phyloP scores from a whole-genome alignment of 2,888 invertebrate genomes.

The Drosophila pullipes region DNA sequence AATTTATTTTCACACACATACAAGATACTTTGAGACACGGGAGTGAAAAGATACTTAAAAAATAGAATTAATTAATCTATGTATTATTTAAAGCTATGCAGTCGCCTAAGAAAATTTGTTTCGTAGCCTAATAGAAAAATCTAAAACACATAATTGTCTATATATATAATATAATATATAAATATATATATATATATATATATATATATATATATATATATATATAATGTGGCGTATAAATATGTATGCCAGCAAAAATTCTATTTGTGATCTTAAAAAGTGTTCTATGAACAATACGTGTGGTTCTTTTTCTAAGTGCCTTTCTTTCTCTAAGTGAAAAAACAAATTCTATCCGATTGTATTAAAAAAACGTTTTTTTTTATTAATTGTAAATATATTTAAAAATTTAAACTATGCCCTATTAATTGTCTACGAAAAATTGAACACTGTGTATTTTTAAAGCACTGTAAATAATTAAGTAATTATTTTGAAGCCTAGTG shows the following conservation, averaged over 20 bases:
- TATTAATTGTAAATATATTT: too few relatives aligned
- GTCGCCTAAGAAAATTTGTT: slow-evolving; percentile 2
- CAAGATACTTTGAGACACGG: slow-evolving; percentile 86
- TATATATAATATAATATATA: not conserved
- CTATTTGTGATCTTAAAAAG: not conserved
- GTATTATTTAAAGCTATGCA: slow-evolving; percentile 2
- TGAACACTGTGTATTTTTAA: not conserved
- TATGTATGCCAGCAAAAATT: not conserved
- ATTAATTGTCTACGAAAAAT: not conserved
- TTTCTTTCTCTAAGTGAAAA: not conserved
- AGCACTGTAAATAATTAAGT: not conserved
- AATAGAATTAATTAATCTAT: slow-evolving; percentile 22
- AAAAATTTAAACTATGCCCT: not conserved
- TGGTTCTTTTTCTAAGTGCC: not conserved
- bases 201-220: not conserved
- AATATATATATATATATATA: not conserved
- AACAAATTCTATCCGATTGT: not conserved
- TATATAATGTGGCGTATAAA: not conserved
- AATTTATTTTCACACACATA: slow-evolving; percentile 85
- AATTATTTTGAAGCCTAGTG: not conserved
- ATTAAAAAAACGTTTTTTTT: not conserved
- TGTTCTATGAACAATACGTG: not conserved
- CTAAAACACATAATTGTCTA: not conserved
- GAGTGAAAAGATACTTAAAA: slow-evolving; percentile 62
- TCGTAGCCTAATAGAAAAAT: slow-evolving; percentile 8